Percentiles rank a stretch among this genome's conserved stretches.
Evolutionary conservation across 2,113 vertebrate genomes (phyloP).

Genomic region (Gavialis gangeticus): DNA sequence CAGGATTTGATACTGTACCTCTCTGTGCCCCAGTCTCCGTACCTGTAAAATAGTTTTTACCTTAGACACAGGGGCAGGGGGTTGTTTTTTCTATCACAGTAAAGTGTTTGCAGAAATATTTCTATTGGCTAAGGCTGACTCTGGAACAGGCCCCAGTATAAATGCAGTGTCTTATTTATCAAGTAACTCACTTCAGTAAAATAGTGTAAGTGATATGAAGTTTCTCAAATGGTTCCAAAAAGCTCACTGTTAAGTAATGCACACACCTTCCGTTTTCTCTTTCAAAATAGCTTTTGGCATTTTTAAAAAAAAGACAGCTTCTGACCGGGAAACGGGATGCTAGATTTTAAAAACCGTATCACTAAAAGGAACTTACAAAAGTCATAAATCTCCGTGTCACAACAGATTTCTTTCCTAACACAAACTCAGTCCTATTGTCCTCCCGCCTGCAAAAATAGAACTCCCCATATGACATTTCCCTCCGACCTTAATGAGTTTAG

Average conservation of each 20-base stretch:
- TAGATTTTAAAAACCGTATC: background rate
- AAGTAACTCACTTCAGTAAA: background rate
- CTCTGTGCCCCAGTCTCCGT: background rate
- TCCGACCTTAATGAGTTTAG: constrained; percentile 86
- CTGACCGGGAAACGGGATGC: background rate
- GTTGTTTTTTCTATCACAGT: background rate
- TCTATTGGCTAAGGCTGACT: rapidly evolving
- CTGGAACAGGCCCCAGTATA: background rate
- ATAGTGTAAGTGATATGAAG: rapidly evolving
- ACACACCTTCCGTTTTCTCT: background rate
- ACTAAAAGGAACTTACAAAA: background rate
- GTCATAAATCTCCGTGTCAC: background rate
- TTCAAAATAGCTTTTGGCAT: background rate
- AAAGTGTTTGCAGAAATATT: background rate
- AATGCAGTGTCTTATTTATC: background rate
- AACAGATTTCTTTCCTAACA: constrained; percentile 3
- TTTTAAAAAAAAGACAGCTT: background rate
- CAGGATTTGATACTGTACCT: background rate
- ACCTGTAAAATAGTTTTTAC: rapidly evolving
- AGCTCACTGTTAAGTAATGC: background rate
- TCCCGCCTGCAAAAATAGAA: constrained; percentile 35
- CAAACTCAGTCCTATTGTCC: background rate
- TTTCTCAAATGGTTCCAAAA: background rate
- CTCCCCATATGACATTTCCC: constrained; percentile 59
- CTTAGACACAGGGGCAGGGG: background rate